Evolutionary conservation across 92 coral and sea anemone species (phyloP).

Genomic region (Diadumene lineata): DNA sequence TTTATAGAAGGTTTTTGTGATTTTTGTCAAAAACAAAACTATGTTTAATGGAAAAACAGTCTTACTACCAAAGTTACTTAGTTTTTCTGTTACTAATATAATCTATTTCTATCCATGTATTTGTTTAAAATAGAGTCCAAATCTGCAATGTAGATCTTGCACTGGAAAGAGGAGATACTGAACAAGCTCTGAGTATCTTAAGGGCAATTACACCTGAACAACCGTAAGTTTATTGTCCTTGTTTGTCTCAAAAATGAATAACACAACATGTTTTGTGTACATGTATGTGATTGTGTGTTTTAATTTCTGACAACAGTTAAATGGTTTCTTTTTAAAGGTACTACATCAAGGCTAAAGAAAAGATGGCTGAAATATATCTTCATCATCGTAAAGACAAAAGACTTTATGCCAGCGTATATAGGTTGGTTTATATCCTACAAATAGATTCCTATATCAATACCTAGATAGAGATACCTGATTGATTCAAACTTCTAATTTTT

Average conservation of each 20-base stretch:
- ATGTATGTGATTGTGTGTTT: not conserved
- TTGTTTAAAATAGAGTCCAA: conserved; percentile 91
- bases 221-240: conserved; percentile 55
- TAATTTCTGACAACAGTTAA: not conserved
- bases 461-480: not conserved
- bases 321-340: conserved; percentile 43
- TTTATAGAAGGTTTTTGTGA: too few species aligned
- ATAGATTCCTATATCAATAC: not conserved
- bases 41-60: too few species aligned
- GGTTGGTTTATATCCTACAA: conserved; percentile 44
- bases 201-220: conserved; percentile 91
- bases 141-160: conserved; percentile 93
- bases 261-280: not conserved
- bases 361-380: conserved; percentile 98
- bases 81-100: not conserved
- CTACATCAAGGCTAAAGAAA: conserved; percentile 97
- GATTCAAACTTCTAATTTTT: not conserved
- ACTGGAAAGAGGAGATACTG: conserved; percentile 88
- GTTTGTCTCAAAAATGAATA: not conserved
- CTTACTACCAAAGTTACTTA: not conserved
- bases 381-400: conserved; percentile 97
- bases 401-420: conserved; percentile 95
- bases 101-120: not conserved
- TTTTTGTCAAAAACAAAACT: too few species aligned
- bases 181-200: conserved; percentile 82